Conservation (phyloP, 1,140 invertebrate species). For the Ctenoplectra terminalis region DNA sequence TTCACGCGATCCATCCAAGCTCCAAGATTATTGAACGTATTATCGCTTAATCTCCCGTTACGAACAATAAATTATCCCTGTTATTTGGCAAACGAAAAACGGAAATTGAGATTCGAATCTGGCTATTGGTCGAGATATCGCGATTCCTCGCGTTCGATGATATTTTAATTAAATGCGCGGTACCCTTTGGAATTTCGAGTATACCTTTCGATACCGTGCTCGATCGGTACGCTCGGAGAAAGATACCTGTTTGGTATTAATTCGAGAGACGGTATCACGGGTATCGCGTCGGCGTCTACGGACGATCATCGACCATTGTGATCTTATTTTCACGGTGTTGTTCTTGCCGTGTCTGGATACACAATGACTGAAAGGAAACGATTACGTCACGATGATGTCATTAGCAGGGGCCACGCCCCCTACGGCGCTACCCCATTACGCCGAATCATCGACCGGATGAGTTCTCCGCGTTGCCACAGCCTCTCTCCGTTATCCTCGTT, state of each 20-base stretch:
- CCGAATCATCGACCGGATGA: conserved; percentile 77
- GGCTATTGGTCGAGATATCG: background rate
- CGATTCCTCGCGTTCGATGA: background rate
- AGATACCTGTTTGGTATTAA: background rate
- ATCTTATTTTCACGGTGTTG: conserved; percentile 62
- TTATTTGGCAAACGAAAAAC: conserved; percentile 11
- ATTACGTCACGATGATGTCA: conserved; percentile 82
- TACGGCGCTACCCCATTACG: conserved; percentile 80
- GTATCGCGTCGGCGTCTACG: conserved; percentile 32
- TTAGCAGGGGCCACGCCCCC: conserved; percentile 78
- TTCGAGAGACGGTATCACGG: conserved; percentile 40
- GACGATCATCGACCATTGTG: conserved; percentile 58
- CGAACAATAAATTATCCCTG: conserved; percentile 59
- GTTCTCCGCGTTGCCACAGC: conserved; percentile 40
- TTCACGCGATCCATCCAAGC: conserved; percentile 54
- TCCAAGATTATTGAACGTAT: conserved; percentile 15
- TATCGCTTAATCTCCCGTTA: conserved; percentile 58
- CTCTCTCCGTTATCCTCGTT: background rate
- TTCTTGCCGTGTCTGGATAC: conserved; percentile 52
- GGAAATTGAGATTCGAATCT: conserved; percentile 44
- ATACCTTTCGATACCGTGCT: background rate
- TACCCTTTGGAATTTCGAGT: background rate
- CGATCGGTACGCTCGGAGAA: background rate
- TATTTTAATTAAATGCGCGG: conserved; percentile 7
- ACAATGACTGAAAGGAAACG: conserved; percentile 75